Conservation (phyloP, 37 sponge, comb jelly and placozoan species). For the Ephydatia muelleri region DNA sequence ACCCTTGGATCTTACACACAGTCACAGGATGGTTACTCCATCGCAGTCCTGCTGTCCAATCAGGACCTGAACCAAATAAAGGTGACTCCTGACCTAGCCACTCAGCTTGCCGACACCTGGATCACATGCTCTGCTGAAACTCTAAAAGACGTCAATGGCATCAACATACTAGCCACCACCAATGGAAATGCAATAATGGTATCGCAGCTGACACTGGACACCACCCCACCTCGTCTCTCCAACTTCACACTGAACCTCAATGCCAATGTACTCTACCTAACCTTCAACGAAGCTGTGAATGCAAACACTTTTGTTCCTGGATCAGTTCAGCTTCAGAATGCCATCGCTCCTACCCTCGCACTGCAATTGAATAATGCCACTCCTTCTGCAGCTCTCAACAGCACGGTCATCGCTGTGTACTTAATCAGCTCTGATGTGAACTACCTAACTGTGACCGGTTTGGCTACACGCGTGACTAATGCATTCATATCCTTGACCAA, state of each 20-base stretch:
- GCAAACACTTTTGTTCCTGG: slow-evolving; percentile 18
- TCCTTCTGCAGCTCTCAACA: background rate
- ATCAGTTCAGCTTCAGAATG: slow-evolving; percentile 47
- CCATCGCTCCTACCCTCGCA: slow-evolving; percentile 14
- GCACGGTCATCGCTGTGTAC: slow-evolving; percentile 43
- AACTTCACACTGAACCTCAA: slow-evolving; percentile 69
- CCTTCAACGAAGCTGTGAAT: slow-evolving; percentile 72
- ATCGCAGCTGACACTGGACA: slow-evolving; percentile 54
- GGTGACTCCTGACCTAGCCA: slow-evolving; percentile 54
- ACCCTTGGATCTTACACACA: slow-evolving; percentile 40
- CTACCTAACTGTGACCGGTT: slow-evolving; percentile 48
- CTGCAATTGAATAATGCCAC: slow-evolving; percentile 29
- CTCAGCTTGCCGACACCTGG: slow-evolving; percentile 64
- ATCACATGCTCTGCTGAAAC: slow-evolving; percentile 57
- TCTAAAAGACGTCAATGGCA: slow-evolving; percentile 65
- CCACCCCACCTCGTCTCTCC: slow-evolving; percentile 54
- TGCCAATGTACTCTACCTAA: slow-evolving; percentile 53
- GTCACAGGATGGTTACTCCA: slow-evolving; percentile 53
- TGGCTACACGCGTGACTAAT: slow-evolving; percentile 63
- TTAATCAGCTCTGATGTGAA: slow-evolving; percentile 69
- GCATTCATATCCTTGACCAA: slow-evolving; percentile 45
- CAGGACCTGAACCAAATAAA: slow-evolving; percentile 74
- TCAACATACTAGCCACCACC: slow-evolving; percentile 58
- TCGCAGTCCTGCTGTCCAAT: slow-evolving; percentile 67
- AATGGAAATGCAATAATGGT: slow-evolving; percentile 71